Conservation (phyloP, 2,113 vertebrate species). For the Corythaixoides concolor region DNA sequence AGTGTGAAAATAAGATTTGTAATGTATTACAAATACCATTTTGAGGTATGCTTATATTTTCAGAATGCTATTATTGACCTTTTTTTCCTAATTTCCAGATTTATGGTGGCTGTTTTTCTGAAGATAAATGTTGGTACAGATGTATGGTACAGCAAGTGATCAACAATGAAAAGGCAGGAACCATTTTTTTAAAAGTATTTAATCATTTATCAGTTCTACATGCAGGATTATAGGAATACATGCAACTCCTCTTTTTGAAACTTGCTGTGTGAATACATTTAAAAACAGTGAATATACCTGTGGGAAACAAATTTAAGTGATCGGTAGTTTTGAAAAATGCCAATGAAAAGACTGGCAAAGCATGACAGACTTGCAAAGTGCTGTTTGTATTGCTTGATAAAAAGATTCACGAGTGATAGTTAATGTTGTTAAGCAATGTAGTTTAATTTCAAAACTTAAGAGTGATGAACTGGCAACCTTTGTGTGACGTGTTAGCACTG, state of each 20-base stretch:
- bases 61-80: background rate
- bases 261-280: background rate
- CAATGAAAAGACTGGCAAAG: background rate
- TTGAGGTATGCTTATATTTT: background rate
- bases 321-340: background rate
- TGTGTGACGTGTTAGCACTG: background rate
- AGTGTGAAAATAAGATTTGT: background rate
- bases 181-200: background rate
- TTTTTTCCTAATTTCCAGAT: slow-evolving; percentile 65
- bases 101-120: slow-evolving; percentile 81
- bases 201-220: background rate
- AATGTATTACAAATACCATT: background rate
- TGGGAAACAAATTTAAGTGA: background rate
- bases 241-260: background rate
- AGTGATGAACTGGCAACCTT: background rate
- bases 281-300: background rate
- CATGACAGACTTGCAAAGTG: background rate
- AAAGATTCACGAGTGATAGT: background rate
- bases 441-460: background rate
- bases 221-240: background rate
- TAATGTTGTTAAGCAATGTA: background rate
- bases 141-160: slow-evolving; percentile 76
- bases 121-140: slow-evolving; percentile 83
- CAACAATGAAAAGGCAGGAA: slow-evolving; percentile 74
- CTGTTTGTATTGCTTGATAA: background rate